Evolutionary conservation across 2,113 vertebrate species (phyloP).

Genomic region (Neolamprologus variostigma): DNA sequence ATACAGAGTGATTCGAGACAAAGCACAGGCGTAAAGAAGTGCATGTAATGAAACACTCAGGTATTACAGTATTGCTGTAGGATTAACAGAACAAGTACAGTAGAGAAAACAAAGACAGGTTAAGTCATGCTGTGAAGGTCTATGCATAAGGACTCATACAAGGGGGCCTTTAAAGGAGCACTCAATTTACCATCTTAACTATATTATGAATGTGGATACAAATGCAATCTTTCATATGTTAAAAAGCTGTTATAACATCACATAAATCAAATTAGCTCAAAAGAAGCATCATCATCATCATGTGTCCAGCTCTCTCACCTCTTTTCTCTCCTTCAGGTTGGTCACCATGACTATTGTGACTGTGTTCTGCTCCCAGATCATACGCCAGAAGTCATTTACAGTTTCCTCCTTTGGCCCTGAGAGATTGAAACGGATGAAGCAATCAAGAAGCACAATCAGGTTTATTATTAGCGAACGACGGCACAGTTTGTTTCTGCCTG

Average conservation of each 20-base stretch:
- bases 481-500: background rate
- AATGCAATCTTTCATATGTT: background rate
- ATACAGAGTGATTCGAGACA: background rate
- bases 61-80: background rate
- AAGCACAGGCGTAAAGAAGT: background rate
- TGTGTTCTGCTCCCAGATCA: constrained; percentile 99
- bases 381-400: constrained; percentile 96
- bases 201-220: background rate
- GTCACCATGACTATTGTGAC: constrained; percentile 99
- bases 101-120: background rate
- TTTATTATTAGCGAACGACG: background rate
- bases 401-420: constrained; percentile 98
- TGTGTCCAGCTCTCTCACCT: constrained; percentile 67
- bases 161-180: background rate
- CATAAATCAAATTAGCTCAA: background rate
- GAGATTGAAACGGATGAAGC: background rate
- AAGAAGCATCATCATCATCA: background rate
- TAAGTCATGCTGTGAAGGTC: background rate
- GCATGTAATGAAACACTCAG: background rate
- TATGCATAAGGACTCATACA: background rate
- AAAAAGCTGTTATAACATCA: background rate
- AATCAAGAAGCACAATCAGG: background rate
- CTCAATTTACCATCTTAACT: background rate
- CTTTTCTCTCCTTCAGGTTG: constrained; percentile 96
- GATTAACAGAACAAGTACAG: background rate